phyloP scores from a whole-genome alignment of 2,888 invertebrate species.

The Callosobruchus maculatus region DNA sequence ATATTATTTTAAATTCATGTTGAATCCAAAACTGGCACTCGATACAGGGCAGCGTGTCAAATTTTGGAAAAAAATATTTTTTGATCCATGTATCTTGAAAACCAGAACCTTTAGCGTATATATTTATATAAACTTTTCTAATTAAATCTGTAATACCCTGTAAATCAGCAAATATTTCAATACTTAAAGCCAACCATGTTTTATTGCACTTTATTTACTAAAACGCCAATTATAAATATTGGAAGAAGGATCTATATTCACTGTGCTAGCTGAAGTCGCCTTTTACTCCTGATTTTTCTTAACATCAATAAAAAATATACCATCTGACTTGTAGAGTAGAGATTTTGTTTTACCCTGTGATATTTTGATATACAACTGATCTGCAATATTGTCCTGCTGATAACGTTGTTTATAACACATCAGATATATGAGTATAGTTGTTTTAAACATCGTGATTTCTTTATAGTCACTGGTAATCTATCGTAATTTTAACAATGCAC shows the following conservation, averaged over 20 bases:
- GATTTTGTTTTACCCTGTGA: not conserved
- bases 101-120: too few relatives aligned
- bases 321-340: not conserved
- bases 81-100: too few relatives aligned
- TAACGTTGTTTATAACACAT: not conserved
- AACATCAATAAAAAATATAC: not conserved
- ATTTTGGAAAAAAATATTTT: too few relatives aligned
- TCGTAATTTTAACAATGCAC: slow-evolving; percentile 43
- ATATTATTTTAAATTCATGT: too few relatives aligned
- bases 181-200: too few relatives aligned
- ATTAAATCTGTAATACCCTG: too few relatives aligned
- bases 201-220: too few relatives aligned
- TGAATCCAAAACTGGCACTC: too few relatives aligned
- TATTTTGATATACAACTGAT: not conserved
- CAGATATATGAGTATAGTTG: not conserved
- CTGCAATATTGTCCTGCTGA: not conserved
- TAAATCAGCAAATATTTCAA: too few relatives aligned
- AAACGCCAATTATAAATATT: too few relatives aligned
- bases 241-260: not conserved
- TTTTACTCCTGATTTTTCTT: not conserved
- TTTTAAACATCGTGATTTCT: not conserved
- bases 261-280: not conserved
- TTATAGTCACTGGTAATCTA: not conserved
- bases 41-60: too few relatives aligned
- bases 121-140: too few relatives aligned